Base-by-base conservation (phyloP, 2,888 invertebrate species). In the Cecidostiba fungosa region DNA sequence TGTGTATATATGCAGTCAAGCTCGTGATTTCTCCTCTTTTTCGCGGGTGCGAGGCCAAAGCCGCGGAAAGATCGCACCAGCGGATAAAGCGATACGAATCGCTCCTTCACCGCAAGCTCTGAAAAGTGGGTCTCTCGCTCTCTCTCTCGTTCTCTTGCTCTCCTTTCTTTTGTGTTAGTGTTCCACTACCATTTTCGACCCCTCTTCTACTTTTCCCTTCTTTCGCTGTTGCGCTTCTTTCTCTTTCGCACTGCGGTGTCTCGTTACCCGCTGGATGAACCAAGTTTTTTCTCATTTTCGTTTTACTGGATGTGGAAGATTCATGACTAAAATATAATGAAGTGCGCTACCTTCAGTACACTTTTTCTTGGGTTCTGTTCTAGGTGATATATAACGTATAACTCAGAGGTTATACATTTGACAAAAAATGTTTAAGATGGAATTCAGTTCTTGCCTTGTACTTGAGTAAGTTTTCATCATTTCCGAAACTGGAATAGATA, bases 31-130 rank as follows among this genome's bases (percentile, higher is more conserved):
- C 82, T 76, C 74, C 77, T 77, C 39, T 54, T 54, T 59, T 82
- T 69, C 54, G 26, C 82, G 54, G 26, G 26, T 50, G 73, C 69
- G n/a, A 29, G 62, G 29, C 39, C 39, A 81, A 50, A 84, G 80
- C 77, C 66, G 26, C 72, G 32, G 70, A 79, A 62, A 82, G 82
- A 78, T 77, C 77, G 76, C 69, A n/a, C 8, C 54, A 39, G 6
- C 54, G 39, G 81, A 80, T 87, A 74, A 87, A 77, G 47, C 36
- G 81, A 82, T 85, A 70, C 76, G 80, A 81, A 81, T 85, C 81
- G 69, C 79, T 76, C n/a, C 79, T 80, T 59, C 19, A 23, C 50
- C 69, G 76, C 69, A 36, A 74, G 32, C 70, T 36, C 70, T n/a
- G 83, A 66, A 79, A 86, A 79, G 66, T 86, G 77, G 79, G 77